phyloP scores from a whole-genome alignment of 2,888 invertebrate genomes.

The Acholoe squamosa region DNA sequence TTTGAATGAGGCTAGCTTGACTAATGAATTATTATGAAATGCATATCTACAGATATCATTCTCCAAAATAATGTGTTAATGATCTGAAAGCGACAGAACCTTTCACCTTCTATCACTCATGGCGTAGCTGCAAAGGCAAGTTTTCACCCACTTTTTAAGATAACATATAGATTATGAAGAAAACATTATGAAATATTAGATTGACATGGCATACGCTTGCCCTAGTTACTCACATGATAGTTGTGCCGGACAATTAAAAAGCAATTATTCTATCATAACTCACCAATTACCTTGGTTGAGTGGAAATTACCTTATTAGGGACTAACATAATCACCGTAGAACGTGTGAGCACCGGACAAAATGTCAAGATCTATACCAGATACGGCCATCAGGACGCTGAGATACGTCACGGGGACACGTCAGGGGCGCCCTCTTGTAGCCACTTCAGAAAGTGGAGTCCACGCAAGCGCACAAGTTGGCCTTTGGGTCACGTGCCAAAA shows the following conservation, averaged over 20 bases:
- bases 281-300: not conserved
- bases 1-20: too few species aligned
- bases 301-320: not conserved
- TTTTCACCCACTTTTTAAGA: too few species aligned
- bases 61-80: too few species aligned
- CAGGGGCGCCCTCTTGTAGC: not conserved
- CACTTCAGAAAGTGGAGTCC: not conserved
- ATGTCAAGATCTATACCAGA: conserved; percentile 36
- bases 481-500: not conserved
- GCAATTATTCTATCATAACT: conserved; percentile 5
- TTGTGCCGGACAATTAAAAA: not conserved
- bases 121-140: too few species aligned
- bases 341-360: not conserved
- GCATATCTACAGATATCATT: too few species aligned
- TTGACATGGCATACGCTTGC: too few species aligned
- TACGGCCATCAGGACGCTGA: not conserved
- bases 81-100: too few species aligned
- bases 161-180: too few species aligned
- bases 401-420: too few species aligned
- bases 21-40: too few species aligned
- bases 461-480: not conserved
- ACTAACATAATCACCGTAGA: not conserved
- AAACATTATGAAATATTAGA: too few species aligned
- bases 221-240: not conserved
- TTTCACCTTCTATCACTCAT: too few species aligned